Percentiles rank a stretch among this genome's conserved stretches.
phyloP scores from a whole-genome alignment of 2,113 vertebrate species.

The Pardalotus punctatus region DNA sequence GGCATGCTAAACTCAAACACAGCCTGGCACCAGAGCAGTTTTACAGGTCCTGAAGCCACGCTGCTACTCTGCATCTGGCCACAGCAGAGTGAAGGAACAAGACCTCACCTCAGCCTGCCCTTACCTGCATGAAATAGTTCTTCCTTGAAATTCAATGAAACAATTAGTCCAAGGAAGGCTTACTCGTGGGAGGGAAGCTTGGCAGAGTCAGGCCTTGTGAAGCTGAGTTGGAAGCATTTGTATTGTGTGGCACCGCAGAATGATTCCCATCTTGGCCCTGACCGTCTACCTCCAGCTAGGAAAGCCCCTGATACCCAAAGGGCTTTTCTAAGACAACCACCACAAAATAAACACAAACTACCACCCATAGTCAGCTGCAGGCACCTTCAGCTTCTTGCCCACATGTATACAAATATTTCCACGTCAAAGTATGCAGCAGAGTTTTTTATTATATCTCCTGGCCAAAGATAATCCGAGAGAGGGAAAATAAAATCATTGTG shows the following conservation, averaged over 20 bases:
- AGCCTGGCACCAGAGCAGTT: not conserved
- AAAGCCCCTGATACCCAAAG: constrained; percentile 4
- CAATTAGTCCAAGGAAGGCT: not conserved
- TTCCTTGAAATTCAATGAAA: not conserved
- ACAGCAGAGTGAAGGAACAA: not conserved
- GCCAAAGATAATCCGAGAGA: not conserved
- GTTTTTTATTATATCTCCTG: not conserved
- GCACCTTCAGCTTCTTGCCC: not conserved
- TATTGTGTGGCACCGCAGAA: not conserved
- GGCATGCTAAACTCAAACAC: not conserved
- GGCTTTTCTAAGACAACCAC: not conserved
- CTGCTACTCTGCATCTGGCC: not conserved
- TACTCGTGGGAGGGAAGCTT: not conserved
- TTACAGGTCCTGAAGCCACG: not conserved
- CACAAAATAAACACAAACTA: not conserved
- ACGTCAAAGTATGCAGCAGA: not conserved
- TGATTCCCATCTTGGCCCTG: not conserved
- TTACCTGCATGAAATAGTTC: not conserved
- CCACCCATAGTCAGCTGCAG: not conserved
- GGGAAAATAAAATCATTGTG: not conserved
- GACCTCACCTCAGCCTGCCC: not conserved
- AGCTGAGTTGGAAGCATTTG: not conserved
- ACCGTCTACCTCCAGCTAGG: constrained; percentile 33
- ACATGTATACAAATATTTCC: not conserved
- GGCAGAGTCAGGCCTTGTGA: not conserved